These are phyloP conservation scores for Sinocyclocheilus maitianheensis DNA, from an alignment of 2,113 vertebrate species.

Conservation along the genomic window DNA sequence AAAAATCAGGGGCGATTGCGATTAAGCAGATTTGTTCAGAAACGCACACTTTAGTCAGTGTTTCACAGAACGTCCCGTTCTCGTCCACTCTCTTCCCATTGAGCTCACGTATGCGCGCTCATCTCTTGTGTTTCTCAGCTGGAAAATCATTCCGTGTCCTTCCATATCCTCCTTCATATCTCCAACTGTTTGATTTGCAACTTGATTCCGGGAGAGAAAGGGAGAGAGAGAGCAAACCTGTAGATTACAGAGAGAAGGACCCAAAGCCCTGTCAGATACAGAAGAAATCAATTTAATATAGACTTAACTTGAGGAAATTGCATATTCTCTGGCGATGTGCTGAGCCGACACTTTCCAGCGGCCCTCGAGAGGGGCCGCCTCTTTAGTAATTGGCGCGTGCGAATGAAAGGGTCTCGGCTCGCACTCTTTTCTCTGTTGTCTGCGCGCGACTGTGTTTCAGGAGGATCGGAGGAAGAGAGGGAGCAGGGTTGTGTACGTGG, in stretches of 20 bases:
- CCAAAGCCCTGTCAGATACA: slow-evolving; percentile 76
- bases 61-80: no score
- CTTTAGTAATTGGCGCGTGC: slow-evolving; percentile 80
- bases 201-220: slow-evolving; percentile 73
- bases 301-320: slow-evolving; percentile 84
- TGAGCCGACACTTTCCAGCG: slow-evolving; percentile 79
- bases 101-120: slow-evolving; percentile 53
- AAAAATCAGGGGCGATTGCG: not conserved
- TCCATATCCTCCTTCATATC: slow-evolving; percentile 72
- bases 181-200: slow-evolving; percentile 78
- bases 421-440: slow-evolving; percentile 50
- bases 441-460: slow-evolving; percentile 5
- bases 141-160: slow-evolving; percentile 71
- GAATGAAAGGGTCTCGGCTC: slow-evolving; percentile 44
- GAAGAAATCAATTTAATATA: slow-evolving; percentile 86
- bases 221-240: slow-evolving; percentile 65
- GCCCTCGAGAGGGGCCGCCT: slow-evolving; percentile 78
- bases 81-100: not conserved
- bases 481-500: slow-evolving; percentile 44
- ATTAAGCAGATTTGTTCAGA: not conserved
- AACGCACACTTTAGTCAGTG: not conserved
- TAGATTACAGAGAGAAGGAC: slow-evolving; percentile 75
- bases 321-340: slow-evolving; percentile 83
- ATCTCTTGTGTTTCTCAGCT: slow-evolving; percentile 69
- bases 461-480: slow-evolving; percentile 53